phyloP scores from a whole-genome alignment of 2,797 vertebrate species.

The Platalea minor region DNA sequence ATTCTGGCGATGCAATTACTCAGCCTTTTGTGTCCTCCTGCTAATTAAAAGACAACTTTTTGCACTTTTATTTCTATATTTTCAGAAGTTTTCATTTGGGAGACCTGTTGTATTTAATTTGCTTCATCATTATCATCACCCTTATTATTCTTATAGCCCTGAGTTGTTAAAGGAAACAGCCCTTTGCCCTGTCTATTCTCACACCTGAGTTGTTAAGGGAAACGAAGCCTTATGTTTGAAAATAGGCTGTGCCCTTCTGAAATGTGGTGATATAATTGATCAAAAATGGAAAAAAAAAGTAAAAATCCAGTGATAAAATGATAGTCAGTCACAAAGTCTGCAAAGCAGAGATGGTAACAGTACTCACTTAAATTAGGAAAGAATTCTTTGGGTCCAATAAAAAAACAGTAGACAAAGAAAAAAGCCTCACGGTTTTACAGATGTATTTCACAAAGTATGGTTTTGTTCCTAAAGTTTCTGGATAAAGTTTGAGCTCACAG shows the following conservation, averaged over 20 bases:
- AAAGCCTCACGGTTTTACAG: background rate
- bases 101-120: background rate
- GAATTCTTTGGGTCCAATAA: conserved; percentile 12
- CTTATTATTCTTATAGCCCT: background rate
- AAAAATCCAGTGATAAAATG: conserved; percentile 22
- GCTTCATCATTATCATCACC: background rate
- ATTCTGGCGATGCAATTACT: background rate
- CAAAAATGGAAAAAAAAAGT: background rate
- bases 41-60: background rate
- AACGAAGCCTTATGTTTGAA: background rate
- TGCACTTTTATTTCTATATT: background rate
- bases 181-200: background rate
- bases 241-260: background rate
- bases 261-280: background rate
- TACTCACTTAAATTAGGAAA: conserved; percentile 41
- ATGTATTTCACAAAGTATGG: background rate
- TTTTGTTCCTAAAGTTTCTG: conserved; percentile 38
- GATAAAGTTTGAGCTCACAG: background rate
- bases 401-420: background rate
- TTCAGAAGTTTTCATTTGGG: background rate
- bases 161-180: background rate
- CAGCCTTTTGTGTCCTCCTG: background rate
- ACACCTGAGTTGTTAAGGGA: background rate
- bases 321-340: conserved; percentile 29
- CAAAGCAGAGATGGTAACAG: conserved; percentile 2